Conservation (phyloP, 2,113 vertebrate genomes). For the Condylura cristata region DNA sequence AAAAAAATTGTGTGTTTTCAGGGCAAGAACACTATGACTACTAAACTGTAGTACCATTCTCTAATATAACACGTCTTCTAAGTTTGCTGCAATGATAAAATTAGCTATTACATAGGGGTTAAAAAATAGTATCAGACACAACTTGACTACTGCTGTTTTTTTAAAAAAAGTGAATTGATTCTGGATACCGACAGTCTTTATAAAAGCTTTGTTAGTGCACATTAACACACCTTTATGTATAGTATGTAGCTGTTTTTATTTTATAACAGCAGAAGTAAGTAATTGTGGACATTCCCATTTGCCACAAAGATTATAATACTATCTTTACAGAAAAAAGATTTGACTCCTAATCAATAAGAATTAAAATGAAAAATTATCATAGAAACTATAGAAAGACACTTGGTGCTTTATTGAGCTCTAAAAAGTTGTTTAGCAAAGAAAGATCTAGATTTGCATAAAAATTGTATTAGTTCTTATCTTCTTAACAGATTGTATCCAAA, state of each 20-base stretch:
- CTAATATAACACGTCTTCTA: not conserved
- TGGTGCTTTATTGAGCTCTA: not conserved
- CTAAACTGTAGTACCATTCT: not conserved
- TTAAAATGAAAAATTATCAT: not conserved
- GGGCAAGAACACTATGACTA: not conserved
- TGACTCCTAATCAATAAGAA: not conserved
- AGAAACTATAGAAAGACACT: not conserved
- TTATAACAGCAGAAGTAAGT: not conserved
- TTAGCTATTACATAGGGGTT: not conserved
- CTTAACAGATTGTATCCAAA: not conserved
- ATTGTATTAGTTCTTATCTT: not conserved
- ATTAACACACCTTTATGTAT: not conserved
- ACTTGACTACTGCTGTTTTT: not conserved
- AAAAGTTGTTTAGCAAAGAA: not conserved
- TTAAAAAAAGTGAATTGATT: not conserved
- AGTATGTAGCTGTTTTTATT: not conserved
- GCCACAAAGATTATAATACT: not conserved
- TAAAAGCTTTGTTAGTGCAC: not conserved
- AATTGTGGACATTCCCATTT: not conserved
- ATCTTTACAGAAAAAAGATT: not conserved
- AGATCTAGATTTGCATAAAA: not conserved
- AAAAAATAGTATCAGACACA: not conserved
- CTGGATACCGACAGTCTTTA: not conserved
- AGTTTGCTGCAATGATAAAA: not conserved
- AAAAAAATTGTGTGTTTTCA: not conserved